These are phyloP conservation scores for Epicampocera succincta DNA, from an alignment of 2,888 invertebrate genomes.

Conservation along the genomic window DNA sequence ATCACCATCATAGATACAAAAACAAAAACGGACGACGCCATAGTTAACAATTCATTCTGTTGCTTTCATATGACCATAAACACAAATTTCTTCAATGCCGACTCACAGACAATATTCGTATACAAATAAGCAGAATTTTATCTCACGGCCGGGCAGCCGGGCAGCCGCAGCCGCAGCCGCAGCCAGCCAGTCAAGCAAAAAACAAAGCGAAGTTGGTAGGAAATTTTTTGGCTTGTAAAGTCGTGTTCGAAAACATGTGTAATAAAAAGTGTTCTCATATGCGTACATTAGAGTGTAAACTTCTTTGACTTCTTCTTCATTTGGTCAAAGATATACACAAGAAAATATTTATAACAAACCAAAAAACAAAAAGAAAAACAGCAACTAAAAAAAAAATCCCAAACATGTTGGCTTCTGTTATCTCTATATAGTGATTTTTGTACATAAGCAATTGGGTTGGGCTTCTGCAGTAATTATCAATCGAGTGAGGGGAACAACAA, in stretches of 20 bases:
- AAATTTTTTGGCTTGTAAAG: conserved; percentile 46
- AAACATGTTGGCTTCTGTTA: conserved; percentile 65
- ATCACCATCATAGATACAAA: conserved; percentile 64
- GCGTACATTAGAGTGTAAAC: conserved; percentile 31
- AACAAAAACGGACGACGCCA: conserved; percentile 50
- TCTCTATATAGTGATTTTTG: conserved; percentile 53
- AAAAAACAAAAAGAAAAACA: conserved; percentile 11
- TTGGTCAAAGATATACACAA: conserved; percentile 47
- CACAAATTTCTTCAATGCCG: conserved; percentile 35
- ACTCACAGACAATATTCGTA: conserved; percentile 5
- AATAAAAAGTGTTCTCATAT: conserved; percentile 17
- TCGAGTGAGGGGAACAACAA: conserved; percentile 67
- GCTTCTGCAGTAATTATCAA: conserved; percentile 67
- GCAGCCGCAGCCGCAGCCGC: too few species aligned
- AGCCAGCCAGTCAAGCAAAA: conserved; percentile 16
- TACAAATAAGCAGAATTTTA: conserved; percentile 26
- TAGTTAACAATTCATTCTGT: conserved; percentile 53
- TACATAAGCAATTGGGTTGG: conserved; percentile 68
- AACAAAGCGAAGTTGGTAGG: conserved; percentile 16
- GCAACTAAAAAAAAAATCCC: conserved; percentile 18
- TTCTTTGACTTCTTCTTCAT: conserved; percentile 50
- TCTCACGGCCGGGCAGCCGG: too few species aligned
- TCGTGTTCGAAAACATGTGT: conserved; percentile 39
- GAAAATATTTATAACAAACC: conserved; percentile 28
- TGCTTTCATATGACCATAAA: conserved; percentile 24